Base-by-base conservation (phyloP, 2,797 vertebrate species). In the Lagorchestes hirsutus region DNA sequence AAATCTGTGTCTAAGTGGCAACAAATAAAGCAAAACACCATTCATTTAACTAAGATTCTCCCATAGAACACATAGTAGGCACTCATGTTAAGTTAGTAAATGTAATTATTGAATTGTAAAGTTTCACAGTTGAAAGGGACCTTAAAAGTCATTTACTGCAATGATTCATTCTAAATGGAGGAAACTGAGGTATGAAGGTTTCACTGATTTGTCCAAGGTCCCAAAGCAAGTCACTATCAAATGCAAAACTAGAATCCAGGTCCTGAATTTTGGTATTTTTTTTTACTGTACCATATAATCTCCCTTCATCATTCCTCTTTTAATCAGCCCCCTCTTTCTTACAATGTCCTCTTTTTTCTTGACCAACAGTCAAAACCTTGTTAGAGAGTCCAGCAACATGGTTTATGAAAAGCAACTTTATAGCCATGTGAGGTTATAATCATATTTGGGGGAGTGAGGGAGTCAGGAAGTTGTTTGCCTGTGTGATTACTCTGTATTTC, bases 331-430 rank as follows among this genome's bases (percentile, higher is more conserved):
- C 95, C 56, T 87, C 58, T 74, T 96, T n/a, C 90, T 95, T 91
- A 97, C 96, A 97, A 96, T 91, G 95, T 94, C 92, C 96, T 54
- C 96, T 50, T 96, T 97, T 97, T 97, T 96, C 27, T 28, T 57
- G 97, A 97, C 96, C 28, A 52, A 91, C 90, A 97, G 95, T 97
- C 93, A 93, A 95, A 92, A 96, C 94, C 90, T 97, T 93, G 93
- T 95, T 97, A 97, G 92, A 74, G 93, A 97, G 82, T 90, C 0
- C 11, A 94, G 95, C 94, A 93, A 18, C 54, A 16, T 29, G 90
- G 18, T 95, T 54, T 97, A 95, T 97, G 97, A 97, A 97, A 98
- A 97, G 95, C 74, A 95, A 96, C 95, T 95, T 98, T 97, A 97
- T 95, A 97, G 95, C 90, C 91, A 95, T 95, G 93, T 90, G 95